Evolutionary conservation across 2,888 invertebrate species (phyloP), one percentile per base, ranked within the genome.

Genomic region (Melikaiella ostensackeni): DNA sequence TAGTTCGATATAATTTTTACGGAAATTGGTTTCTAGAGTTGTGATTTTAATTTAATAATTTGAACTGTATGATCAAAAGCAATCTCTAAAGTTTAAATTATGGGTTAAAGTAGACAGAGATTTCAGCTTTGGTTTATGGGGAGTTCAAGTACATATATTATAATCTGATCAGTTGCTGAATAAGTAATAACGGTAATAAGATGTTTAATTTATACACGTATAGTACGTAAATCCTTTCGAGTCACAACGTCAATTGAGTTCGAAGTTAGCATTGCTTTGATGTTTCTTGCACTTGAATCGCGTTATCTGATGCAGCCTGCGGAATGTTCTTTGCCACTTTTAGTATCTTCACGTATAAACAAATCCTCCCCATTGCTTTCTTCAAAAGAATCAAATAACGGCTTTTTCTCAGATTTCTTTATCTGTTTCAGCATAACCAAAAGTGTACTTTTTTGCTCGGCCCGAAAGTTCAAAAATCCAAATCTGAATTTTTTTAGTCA

Each of bases 161-260:
- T 55, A 55, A 55, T 55, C 8, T 11, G 55, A 55, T 55, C 19
- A 21, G n/a, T 55, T 55, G 55, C 21, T 55, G 21, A 55, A 59
- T 30, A 30, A 30, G 4, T 59, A 59, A 27, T 59, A 59, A 59
- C 59, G 11, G 24, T 59, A 59, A 27, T 59, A 24, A 27, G 59
- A 59, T 59, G 27, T 24, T 59, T 59, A 59, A 59, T 59, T 59
- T 59, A 24, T 27, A 27, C 59, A 59, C 16, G 59, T 59, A 16
- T 27, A 59, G 59, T 27, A 59, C 59, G 59, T 59, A 59, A 59
- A 59, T 59, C 59, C 59, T 59, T 59, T 59, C 59, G 59, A 59
- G 59, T 59, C 59, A 59, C 59, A 59, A 59, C 59, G 59, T 59
- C 24, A 59, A 59, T 59, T 59, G 59, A 59, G 59, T 59, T 59